These are phyloP conservation scores for Aphaenogaster ashmeadi DNA, from an alignment of 1,140 invertebrate genomes.

Conservation along the genomic window DNA sequence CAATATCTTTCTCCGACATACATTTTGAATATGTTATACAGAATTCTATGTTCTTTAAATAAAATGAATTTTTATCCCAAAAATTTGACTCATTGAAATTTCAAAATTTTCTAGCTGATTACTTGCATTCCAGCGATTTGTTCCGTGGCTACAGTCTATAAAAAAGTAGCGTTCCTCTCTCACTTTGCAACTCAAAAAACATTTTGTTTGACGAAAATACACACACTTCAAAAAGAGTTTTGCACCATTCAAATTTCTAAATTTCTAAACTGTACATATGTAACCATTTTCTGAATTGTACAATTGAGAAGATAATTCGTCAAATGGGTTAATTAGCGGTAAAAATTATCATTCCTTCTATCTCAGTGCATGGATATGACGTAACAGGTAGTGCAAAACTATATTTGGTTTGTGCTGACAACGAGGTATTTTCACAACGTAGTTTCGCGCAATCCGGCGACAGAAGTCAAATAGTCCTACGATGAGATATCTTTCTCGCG, in stretches of 20 bases:
- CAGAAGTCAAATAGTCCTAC: background rate
- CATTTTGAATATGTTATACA: background rate
- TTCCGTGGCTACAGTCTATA: background rate
- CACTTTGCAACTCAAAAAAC: background rate
- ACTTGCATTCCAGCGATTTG: background rate
- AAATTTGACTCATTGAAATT: background rate
- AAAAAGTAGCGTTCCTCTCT: background rate
- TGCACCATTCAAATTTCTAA: conserved; percentile 36
- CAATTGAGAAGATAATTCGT: conserved; percentile 4
- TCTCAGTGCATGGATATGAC: background rate
- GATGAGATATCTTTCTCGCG: conserved; percentile 4
- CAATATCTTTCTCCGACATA: background rate
- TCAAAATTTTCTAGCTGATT: background rate
- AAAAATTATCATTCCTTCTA: conserved; percentile 8
- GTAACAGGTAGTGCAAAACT: conserved; percentile 40
- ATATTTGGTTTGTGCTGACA: conserved; percentile 39
- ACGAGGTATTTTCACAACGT: conserved; percentile 6
- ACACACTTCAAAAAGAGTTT: conserved; percentile 34
- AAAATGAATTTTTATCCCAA: background rate
- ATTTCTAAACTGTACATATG: background rate
- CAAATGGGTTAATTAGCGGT: background rate
- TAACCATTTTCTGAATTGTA: background rate
- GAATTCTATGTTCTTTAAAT: conserved; percentile 5
- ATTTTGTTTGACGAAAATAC: background rate
- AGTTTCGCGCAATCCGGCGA: background rate